Evolutionary conservation across 2,113 vertebrate genomes (phyloP).

Genomic region (Pomatostomus ruficeps): DNA sequence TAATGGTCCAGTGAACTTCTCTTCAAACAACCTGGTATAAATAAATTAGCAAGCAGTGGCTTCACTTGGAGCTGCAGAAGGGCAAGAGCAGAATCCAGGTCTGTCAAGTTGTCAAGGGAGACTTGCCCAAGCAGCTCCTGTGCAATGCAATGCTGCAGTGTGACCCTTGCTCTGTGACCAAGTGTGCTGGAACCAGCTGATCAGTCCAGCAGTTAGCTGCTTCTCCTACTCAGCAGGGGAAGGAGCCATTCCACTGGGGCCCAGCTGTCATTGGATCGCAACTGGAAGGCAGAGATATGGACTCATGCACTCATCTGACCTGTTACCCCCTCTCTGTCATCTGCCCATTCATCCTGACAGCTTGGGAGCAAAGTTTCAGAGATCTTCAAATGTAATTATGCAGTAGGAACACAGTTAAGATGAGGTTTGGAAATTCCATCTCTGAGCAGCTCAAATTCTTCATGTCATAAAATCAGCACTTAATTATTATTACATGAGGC

Average conservation of each 20-base stretch:
- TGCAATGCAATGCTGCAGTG: neutral
- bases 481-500: neutral
- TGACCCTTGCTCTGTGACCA: neutral
- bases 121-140: neutral
- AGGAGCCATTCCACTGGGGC: neutral
- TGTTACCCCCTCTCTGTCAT: neutral
- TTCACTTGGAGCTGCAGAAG: neutral
- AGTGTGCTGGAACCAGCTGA: neutral
- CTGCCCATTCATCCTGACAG: neutral
- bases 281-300: neutral
- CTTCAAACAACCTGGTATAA: neutral
- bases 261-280: neutral
- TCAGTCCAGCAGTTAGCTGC: neutral
- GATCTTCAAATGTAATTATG: neutral
- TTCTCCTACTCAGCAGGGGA: neutral
- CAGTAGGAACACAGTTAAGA: neutral
- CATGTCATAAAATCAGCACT: neutral
- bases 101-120: fast-evolving
- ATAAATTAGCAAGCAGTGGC: neutral
- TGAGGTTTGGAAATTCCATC: neutral
- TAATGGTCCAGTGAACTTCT: neutral
- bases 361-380: neutral
- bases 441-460: neutral
- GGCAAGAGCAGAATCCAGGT: neutral
- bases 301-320: neutral